Conservation (phyloP, 1,140 invertebrate genomes). For the Nasonia longicornis region DNA sequence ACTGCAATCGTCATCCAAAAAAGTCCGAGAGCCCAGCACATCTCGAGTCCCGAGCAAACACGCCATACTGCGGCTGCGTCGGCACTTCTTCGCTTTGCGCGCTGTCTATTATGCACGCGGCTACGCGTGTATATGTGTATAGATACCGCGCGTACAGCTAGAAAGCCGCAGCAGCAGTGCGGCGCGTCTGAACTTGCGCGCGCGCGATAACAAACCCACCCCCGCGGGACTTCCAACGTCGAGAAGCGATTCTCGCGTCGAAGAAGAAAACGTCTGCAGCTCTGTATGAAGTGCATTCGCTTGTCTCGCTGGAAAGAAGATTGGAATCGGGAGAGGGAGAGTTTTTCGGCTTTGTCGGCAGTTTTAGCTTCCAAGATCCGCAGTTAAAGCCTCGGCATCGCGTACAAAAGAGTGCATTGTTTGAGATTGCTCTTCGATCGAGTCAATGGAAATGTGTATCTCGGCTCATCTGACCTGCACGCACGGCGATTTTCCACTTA, state of each 20-base stretch:
- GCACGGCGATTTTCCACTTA: too few species aligned
- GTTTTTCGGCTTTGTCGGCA: too few species aligned
- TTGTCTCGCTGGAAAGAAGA: background rate
- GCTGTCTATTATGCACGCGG: background rate
- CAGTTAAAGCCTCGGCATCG: too few species aligned
- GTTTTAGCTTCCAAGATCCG: too few species aligned
- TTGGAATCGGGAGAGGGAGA: too few species aligned
- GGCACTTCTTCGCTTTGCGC: background rate
- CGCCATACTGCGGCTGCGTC: background rate
- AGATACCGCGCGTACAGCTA: too few species aligned
- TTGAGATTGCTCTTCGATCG: too few species aligned
- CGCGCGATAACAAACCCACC: background rate
- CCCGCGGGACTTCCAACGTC: background rate
- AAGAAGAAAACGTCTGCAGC: background rate
- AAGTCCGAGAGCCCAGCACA: background rate
- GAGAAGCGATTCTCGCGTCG: background rate
- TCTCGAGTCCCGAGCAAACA: background rate
- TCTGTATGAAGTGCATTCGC: background rate
- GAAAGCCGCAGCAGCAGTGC: background rate
- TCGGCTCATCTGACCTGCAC: too few species aligned
- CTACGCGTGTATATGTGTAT: background rate
- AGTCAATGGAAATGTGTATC: too few species aligned
- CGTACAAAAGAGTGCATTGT: too few species aligned
- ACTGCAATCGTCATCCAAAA: background rate
- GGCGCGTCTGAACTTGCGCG: background rate